Conservation (phyloP, 2,113 vertebrate genomes). For the Psophia crepitans region DNA sequence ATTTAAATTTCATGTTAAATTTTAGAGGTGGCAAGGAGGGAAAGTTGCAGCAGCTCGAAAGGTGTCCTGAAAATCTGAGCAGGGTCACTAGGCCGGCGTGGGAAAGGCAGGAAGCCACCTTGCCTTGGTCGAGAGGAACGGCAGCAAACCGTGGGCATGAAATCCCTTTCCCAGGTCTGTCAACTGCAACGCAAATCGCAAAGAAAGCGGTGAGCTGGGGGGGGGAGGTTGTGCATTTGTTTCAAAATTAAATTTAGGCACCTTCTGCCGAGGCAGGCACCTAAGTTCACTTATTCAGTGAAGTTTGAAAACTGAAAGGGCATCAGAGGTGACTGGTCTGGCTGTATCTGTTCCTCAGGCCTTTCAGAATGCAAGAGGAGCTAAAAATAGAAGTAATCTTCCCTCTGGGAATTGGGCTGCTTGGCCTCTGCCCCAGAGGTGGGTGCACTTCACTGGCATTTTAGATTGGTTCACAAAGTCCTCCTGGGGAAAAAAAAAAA, state of each 20-base stretch:
- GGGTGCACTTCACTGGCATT: neutral
- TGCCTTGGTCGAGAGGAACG: neutral
- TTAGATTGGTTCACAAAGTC: neutral
- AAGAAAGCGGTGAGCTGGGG: neutral
- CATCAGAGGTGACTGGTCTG: neutral
- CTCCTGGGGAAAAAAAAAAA: neutral
- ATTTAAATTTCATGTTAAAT: too few relatives aligned
- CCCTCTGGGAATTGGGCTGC: neutral
- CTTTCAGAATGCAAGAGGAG: neutral
- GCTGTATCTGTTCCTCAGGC: neutral
- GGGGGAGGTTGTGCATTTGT: neutral
- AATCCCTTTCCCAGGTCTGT: too few relatives aligned
- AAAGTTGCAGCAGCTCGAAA: neutral
- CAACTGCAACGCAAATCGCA: too few relatives aligned
- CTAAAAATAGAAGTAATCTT: slow-evolving; percentile 27
- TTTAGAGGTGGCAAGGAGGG: neutral
- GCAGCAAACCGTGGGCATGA: neutral
- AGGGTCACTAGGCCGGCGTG: fast-evolving
- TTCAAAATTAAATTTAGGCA: neutral
- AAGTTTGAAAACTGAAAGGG: neutral
- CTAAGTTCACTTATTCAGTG: fast-evolving
- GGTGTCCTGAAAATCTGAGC: neutral
- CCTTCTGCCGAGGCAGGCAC: neutral
- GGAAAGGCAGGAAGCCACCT: neutral
- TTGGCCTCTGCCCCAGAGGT: neutral